Percentiles rank a stretch among this genome's conserved stretches.
phyloP scores from a whole-genome alignment of 2,888 invertebrate genomes.

The Pristionchus arcanus region DNA sequence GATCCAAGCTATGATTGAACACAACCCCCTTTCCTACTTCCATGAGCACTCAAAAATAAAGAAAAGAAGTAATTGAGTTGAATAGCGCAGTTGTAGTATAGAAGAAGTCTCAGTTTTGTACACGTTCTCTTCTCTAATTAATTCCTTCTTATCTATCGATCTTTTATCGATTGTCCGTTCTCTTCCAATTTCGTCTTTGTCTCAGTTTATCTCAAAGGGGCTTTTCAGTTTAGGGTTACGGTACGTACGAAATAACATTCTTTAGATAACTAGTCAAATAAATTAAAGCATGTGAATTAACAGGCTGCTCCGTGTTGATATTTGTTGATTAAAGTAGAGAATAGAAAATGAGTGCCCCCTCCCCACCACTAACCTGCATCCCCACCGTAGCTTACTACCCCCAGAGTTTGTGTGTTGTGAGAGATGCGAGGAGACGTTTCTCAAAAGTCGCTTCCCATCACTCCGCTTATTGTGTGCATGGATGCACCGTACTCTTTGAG shows the following conservation, averaged over 20 bases:
- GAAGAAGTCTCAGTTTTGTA: constrained; percentile 7
- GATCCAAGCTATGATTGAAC: neutral
- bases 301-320: constrained; percentile 35
- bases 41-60: neutral
- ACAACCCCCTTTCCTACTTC: constrained; percentile 13
- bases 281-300: constrained; percentile 33
- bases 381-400: constrained; percentile 19
- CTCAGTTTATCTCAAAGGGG: constrained; percentile 30
- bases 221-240: constrained; percentile 16
- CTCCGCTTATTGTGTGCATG: constrained; percentile 47
- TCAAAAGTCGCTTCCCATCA: neutral
- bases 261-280: neutral
- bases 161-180: constrained; percentile 44
- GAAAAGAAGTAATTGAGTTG: neutral
- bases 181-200: constrained; percentile 35
- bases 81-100: neutral
- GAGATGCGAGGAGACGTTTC: neutral
- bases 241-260: neutral
- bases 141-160: constrained; percentile 21
- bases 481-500: constrained; percentile 2
- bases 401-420: constrained; percentile 40
- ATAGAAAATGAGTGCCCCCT: neutral
- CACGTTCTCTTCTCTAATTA: neutral
- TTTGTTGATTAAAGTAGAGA: constrained; percentile 13
- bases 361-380: constrained; percentile 31